phyloP scores from a whole-genome alignment of 2,888 invertebrate genomes.

The Tortricodes alternella region DNA sequence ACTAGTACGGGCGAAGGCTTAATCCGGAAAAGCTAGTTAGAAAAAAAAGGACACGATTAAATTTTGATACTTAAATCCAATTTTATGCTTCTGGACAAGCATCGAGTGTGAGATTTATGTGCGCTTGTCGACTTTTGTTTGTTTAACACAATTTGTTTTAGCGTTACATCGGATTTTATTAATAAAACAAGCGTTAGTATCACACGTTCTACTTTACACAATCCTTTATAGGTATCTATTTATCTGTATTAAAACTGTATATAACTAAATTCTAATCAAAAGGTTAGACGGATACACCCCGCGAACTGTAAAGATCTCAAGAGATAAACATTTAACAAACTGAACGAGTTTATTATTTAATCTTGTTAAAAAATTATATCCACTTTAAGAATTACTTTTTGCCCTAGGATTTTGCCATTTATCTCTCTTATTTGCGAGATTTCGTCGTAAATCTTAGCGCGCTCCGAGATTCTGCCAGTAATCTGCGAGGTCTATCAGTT shows the following conservation, averaged over 20 bases:
- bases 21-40: constrained; percentile 98
- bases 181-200: constrained; percentile 65
- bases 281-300: constrained; percentile 18
- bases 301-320: constrained; percentile 10
- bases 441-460: constrained; percentile 1
- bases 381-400: constrained; percentile 30
- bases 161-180: constrained; percentile 45
- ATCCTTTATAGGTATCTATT: too few relatives aligned
- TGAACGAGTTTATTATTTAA: constrained; percentile 16
- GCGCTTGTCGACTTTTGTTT: constrained; percentile 75
- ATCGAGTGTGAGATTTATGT: constrained; percentile 63
- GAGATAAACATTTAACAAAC: constrained; percentile 20
- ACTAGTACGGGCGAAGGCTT: constrained; percentile 99
- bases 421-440: not conserved
- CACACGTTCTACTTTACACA: constrained; percentile 46
- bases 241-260: constrained; percentile 1
- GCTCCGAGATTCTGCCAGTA: constrained; percentile 6
- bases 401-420: constrained; percentile 1
- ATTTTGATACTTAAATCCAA: constrained; percentile 55
- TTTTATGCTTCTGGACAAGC: constrained; percentile 66
- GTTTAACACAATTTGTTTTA: constrained; percentile 45
- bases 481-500: constrained; percentile 20
- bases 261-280: constrained; percentile 17
- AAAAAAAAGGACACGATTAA: constrained; percentile 71
- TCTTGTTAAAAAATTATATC: constrained; percentile 39